phyloP scores from a whole-genome alignment of 1,140 invertebrate species.

The Glomeris maerens region DNA sequence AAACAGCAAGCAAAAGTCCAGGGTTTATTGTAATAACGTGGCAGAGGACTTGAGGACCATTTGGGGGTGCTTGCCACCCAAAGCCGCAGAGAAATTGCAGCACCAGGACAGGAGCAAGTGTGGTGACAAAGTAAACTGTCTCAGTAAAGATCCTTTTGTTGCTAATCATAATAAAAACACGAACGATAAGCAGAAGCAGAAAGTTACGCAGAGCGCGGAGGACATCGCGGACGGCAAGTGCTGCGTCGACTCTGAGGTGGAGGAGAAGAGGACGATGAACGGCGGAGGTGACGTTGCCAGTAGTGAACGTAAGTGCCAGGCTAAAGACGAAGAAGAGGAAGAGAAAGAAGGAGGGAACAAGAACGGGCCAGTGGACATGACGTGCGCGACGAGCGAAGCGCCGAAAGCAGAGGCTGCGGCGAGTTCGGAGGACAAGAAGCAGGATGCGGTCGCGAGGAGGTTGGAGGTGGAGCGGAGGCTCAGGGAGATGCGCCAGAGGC shows the following conservation, averaged over 20 bases:
- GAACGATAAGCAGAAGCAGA: neutral
- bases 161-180: neutral
- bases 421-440: too few relatives aligned
- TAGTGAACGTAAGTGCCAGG: neutral
- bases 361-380: too few relatives aligned
- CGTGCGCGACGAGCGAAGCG: neutral
- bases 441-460: conserved; percentile 15
- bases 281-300: neutral
- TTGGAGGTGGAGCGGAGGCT: conserved; percentile 30
- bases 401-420: neutral
- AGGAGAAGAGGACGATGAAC: conserved; percentile 8
- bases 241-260: neutral
- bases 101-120: neutral
- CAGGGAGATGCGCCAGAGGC: conserved; percentile 34
- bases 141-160: neutral
- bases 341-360: neutral
- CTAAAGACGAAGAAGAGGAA: conserved; percentile 2
- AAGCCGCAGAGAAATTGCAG: neutral
- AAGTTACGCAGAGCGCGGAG: neutral
- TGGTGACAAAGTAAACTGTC: neutral
- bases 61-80: too few relatives aligned
- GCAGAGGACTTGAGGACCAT: too few relatives aligned
- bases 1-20: too few relatives aligned
- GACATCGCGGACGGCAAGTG: neutral
- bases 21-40: too few relatives aligned